Conservation (phyloP, 1,140 invertebrate genomes). For the Scaptomyza montana region DNA sequence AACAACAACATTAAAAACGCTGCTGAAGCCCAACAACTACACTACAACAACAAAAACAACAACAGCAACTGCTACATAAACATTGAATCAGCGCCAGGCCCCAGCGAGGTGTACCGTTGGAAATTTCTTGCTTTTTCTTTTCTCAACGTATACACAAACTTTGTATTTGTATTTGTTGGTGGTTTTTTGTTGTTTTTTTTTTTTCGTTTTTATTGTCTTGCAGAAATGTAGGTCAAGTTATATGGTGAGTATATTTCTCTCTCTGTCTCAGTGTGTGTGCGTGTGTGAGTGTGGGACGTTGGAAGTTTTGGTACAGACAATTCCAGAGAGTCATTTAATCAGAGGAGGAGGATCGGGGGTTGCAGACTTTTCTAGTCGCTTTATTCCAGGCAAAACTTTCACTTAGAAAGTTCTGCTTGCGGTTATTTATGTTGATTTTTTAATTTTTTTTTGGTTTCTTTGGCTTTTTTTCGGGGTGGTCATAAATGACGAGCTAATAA, state of each 20-base stretch:
- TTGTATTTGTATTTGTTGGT: slow-evolving; percentile 54
- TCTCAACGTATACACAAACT: slow-evolving; percentile 40
- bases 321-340: slow-evolving; percentile 49
- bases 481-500: slow-evolving; percentile 65
- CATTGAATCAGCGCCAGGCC: slow-evolving; percentile 67
- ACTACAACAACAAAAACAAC: slow-evolving; percentile 1
- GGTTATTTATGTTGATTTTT: slow-evolving; percentile 58
- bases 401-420: slow-evolving; percentile 81
- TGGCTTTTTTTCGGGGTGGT: slow-evolving; percentile 48
- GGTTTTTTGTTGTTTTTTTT: slow-evolving; percentile 53
- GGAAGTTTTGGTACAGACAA: slow-evolving; percentile 54
- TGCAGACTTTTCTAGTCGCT: slow-evolving; percentile 76
- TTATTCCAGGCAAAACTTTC: slow-evolving; percentile 65
- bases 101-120: slow-evolving; percentile 67
- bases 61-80: slow-evolving; percentile 65
- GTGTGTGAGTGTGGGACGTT: slow-evolving; percentile 45
- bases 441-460: slow-evolving; percentile 21
- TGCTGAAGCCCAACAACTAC: slow-evolving; percentile 60
- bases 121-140: slow-evolving; percentile 82
- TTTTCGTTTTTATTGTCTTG: slow-evolving; percentile 79
- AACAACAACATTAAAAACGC: slow-evolving; percentile 21
- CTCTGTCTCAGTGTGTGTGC: neutral
- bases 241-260: slow-evolving; percentile 51
- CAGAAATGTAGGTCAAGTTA: slow-evolving; percentile 80
- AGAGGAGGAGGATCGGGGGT: neutral